A percentile compares a stretch with the other conserved stretches of the same genome.
Evolutionary conservation across 1,140 invertebrate genomes (phyloP).

Genomic region (Hormaphis cornu): DNA sequence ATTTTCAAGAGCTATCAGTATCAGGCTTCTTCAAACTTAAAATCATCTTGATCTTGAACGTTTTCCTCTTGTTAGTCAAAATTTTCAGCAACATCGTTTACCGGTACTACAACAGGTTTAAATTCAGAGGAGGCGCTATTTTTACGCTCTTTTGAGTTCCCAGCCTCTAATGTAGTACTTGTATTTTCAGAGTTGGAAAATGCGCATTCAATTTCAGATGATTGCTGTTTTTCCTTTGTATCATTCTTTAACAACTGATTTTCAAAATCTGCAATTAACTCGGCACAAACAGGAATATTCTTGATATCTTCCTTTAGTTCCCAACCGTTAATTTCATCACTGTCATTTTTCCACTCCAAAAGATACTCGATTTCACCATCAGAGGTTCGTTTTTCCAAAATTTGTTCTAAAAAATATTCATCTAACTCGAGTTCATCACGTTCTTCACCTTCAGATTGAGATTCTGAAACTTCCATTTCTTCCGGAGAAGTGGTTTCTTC

Average conservation of each 20-base stretch:
- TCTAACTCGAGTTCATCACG: slow-evolving; percentile 46
- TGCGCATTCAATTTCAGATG: not conserved
- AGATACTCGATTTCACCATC: slow-evolving; percentile 63
- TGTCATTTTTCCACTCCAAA: slow-evolving; percentile 54
- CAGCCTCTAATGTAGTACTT: not conserved
- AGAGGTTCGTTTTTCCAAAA: slow-evolving; percentile 68
- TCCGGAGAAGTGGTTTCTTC: not conserved
- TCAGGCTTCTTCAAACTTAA: slow-evolving; percentile 95
- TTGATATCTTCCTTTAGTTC: slow-evolving; percentile 63
- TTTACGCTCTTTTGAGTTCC: not conserved
- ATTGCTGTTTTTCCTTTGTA: slow-evolving; percentile 40
- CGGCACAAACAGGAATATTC: slow-evolving; percentile 71
- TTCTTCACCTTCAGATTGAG: not conserved
- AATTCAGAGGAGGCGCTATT: not conserved
- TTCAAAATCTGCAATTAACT: slow-evolving; percentile 68
- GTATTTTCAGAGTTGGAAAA: not conserved
- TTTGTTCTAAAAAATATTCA: slow-evolving; percentile 85
- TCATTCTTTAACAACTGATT: slow-evolving; percentile 42
- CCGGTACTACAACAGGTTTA: not conserved
- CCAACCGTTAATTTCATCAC: slow-evolving; percentile 56
- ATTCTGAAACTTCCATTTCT: not conserved
- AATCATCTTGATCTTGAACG: slow-evolving; percentile 40
- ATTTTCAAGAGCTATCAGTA: slow-evolving; percentile 59
- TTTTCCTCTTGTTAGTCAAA: not conserved
- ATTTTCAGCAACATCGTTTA: not conserved